Evolutionary conservation across 2,888 invertebrate genomes (phyloP), one percentile per base, ranked within the genome.

Genomic region (Acanthopleura granulata): DNA sequence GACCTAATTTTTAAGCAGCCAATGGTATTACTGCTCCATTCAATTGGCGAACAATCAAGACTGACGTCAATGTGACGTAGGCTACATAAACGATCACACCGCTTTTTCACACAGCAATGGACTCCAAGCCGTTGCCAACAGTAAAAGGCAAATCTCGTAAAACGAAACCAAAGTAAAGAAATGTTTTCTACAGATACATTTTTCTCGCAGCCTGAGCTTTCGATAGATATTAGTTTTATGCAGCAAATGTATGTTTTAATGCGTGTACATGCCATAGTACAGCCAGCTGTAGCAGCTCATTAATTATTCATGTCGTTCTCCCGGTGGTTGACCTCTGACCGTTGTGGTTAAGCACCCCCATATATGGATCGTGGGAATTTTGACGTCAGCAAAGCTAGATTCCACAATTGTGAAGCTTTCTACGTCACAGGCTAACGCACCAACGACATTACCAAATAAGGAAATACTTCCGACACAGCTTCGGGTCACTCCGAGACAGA

Each of bases 281-380:
- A 61, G 51, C 27, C 71, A 74, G 66, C 62, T 57, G 69, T 30
- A 57, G 71, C 66, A 78, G 70, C 76, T 77, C 74, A 74, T 75
- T 74, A 74, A 61, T n/a, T 76, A 66, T 71, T 74, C 61, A 72
- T 73, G 62, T 62, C 49, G 62, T 49, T 69, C 66, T 57, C 49
- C 69, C 50, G 75, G 74, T 71, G 61, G 51, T 49, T 80, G 79
- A 79, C 78, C 81, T 80, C 78, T 79, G 72, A 61, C 75, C 69
- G 75, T 74, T 77, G 80, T 80, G 83, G 82, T 78, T 78, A 80
- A 75, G 76, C 79, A 80, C 82, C 82, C 79, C 87, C 87, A 81
- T 85, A 86, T 86, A 83, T 83, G 87, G 86, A 74, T 84, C 76
- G 81, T 82, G 84, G 76, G 76, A 76, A 75, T 75, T 69, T 70